Evolutionary conservation across 2,888 invertebrate genomes (phyloP).

Genomic region (Nephrotoma appendiculata): DNA sequence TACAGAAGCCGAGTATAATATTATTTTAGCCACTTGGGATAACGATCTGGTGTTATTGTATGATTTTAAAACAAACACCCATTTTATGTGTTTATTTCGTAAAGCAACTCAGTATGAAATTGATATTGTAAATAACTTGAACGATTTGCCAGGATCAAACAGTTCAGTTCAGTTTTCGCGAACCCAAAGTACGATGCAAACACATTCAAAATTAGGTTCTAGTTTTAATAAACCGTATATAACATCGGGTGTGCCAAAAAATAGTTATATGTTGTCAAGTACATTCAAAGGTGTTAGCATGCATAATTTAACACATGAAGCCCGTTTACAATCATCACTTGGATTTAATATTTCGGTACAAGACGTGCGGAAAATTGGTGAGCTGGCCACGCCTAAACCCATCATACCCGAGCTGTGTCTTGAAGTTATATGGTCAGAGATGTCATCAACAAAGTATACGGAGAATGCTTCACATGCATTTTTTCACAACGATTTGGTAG

Average conservation of each 20-base stretch:
- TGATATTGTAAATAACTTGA: background rate
- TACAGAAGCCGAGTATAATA: slow-evolving; percentile 43
- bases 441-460: slow-evolving; percentile 33
- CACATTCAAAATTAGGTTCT: background rate
- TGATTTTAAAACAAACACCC: slow-evolving; percentile 59
- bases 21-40: slow-evolving; percentile 60
- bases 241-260: background rate
- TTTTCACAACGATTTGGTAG: slow-evolving; percentile 70
- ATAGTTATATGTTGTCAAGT: background rate
- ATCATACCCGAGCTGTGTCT: slow-evolving; percentile 75
- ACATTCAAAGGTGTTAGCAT: background rate
- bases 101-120: slow-evolving; percentile 62
- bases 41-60: slow-evolving; percentile 74
- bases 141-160: background rate
- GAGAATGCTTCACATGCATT: slow-evolving; percentile 63
- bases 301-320: slow-evolving; percentile 20
- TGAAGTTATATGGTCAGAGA: slow-evolving; percentile 83
- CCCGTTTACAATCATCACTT: slow-evolving; percentile 26
- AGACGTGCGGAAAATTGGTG: slow-evolving; percentile 34
- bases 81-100: slow-evolving; percentile 69
- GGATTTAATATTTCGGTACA: slow-evolving; percentile 25
- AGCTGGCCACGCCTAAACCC: slow-evolving; percentile 43
- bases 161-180: background rate
- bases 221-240: background rate
- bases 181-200: background rate